Base-by-base conservation (phyloP, 2,113 vertebrate genomes). In the Psephotus haematonotus region DNA sequence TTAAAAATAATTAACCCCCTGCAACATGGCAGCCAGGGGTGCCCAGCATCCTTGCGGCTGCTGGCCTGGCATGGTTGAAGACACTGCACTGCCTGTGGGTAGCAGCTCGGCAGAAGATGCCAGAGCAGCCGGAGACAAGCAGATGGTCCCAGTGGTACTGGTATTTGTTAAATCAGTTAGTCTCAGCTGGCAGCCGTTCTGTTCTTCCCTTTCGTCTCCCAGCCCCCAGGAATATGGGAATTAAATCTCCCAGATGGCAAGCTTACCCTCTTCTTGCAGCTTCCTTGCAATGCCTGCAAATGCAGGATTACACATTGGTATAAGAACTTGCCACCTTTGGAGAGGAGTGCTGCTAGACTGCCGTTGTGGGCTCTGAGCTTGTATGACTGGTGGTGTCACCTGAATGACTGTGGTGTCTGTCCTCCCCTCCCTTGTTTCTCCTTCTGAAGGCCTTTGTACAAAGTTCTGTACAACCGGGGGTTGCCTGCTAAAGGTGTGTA, bases 1-100 rank as follows among this genome's bases (percentile, higher is more conserved):
- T 90, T 92, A 74, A 76, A 92, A 89, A 50, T 96, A 92, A 92
- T 94, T 83, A 94, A 70, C 6, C 5, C 55, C 68, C 88, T 84
- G 76, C 82, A 67, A 78, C 70, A 83, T 14, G 49, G 72, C 52
- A 96, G 65, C 39, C 65, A 84, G 80, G 5, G 47, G 60, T 71
- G 65, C 85, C 16, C 86, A 75, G 90, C 46, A 78, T 90, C 72
- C 68, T 80, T 13, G 71, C 67, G 84, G 64, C 85, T 88, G 7
- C 62, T 77, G 87, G 49, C n/a, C 75, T 89, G 52, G 16, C 78
- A 87, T 80, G 60, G 75, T 71, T 74, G 82, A 41, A 75, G 88
- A 37, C 24, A 53, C 65, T 0, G 1, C 52, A 27, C 39, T 0
- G 1, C 64, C 79, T 80, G 82, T 28, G 53, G 55, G 15, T 53